Evolutionary conservation across 2,888 invertebrate genomes (phyloP), one percentile per base, ranked within the genome.

Genomic region (Palloptera scutellata): DNA sequence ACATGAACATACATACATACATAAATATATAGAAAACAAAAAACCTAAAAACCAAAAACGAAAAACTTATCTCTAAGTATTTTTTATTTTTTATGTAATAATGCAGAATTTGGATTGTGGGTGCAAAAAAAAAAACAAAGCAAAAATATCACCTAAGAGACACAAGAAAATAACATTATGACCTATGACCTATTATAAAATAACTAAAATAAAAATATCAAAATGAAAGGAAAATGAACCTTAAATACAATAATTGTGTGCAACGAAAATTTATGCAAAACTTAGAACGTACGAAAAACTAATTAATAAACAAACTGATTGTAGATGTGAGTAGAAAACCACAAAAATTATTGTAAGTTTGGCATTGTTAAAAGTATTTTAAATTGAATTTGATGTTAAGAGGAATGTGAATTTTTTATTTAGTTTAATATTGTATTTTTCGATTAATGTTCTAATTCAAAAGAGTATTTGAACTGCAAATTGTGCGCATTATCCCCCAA

Each of bases 181-280:
- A 61, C 15, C 19, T 6, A n/a, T n/a, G n/a, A n/a, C n/a, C n/a
- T n/a, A n/a, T n/a, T n/a, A n/a, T 61, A 61, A 15, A 2, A 10
- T 15, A 30, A 30, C 30, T 30, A 30, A 30, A 30, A 30, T n/a
- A 30, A 30, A 30, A 30, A 30, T 30, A 30, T 60, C n/a, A 20
- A 60, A 20, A 43, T 30, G 77, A 75, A 67, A 52, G 42, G 6
- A 52, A 58, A 58, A 4, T n/a, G 52, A 17, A 65, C 54, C 74
- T 19, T 66, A 55, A 43, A 64, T 54, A 69, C 70, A 70, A 67
- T 70, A 70, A 67, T 42, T 45, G 57, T 60, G 60, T 67, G 67
- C 67, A 70, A 70, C 70, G 67, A 70, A 70, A 51, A 68, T 58
- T 60, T 64, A 51, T 66, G 61, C 60, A 66, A 66, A 45, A 61